phyloP scores from a whole-genome alignment of 2,888 invertebrate species.

The Rhagonycha fulva region DNA sequence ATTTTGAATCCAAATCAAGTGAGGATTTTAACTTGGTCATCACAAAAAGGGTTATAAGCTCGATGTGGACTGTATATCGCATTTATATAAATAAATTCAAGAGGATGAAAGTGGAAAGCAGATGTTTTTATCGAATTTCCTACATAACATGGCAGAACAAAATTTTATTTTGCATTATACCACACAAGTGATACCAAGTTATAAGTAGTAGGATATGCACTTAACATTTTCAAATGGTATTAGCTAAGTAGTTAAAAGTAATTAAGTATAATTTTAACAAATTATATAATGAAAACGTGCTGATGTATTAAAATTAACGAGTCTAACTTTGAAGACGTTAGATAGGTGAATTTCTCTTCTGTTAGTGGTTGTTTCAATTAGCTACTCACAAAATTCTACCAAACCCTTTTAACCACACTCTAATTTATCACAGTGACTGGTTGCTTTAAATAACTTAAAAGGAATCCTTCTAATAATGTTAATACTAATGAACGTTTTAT shows the following conservation, averaged over 20 bases:
- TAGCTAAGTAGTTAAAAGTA: not conserved
- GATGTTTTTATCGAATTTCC: not conserved
- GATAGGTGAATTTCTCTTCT: conserved; percentile 9
- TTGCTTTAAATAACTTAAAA: conserved; percentile 8
- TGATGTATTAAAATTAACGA: conserved; percentile 1
- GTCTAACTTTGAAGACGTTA: conserved; percentile 8
- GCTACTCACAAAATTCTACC: conserved; percentile 12
- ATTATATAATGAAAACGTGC: conserved; percentile 1
- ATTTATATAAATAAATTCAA: not conserved
- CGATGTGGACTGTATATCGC: not conserved
- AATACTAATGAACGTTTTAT: not conserved
- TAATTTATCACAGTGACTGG: conserved; percentile 10
- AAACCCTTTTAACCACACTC: conserved; percentile 12
- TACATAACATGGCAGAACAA: not conserved
- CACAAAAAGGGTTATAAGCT: not conserved
- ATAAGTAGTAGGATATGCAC: not conserved
- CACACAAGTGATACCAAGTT: not conserved
- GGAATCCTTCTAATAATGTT: not conserved
- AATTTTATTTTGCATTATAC: not conserved
- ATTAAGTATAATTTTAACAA: not conserved
- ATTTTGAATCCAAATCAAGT: not conserved
- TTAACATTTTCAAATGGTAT: not conserved
- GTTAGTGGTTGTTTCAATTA: conserved; percentile 12
- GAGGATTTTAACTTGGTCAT: not conserved
- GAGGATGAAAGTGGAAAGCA: not conserved